phyloP scores from a whole-genome alignment of 1,140 invertebrate genomes.

The Chelonus insularis region DNA sequence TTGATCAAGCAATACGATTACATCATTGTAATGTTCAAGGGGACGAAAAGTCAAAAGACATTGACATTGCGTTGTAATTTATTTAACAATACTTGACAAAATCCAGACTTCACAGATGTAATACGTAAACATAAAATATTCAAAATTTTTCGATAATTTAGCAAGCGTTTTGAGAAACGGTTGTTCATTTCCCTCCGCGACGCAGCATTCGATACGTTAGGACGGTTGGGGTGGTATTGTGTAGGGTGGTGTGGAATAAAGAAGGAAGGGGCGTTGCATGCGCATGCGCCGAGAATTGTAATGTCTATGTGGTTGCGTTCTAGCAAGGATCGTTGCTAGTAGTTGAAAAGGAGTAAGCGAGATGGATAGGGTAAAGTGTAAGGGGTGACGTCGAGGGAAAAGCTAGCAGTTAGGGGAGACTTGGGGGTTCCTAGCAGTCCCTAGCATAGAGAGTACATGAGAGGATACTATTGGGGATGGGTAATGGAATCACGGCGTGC shows the following conservation, averaged over 20 bases:
- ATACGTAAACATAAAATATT: neutral
- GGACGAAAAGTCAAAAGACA: no score
- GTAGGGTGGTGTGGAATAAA: slow-evolving; percentile 30
- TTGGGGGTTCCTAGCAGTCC: slow-evolving; percentile 26
- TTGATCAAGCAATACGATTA: no score
- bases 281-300: neutral
- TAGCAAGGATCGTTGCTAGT: no score
- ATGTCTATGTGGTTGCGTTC: no score
- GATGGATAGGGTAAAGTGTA: no score
- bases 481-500: slow-evolving; percentile 22
- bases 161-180: slow-evolving; percentile 56
- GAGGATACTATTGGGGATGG: slow-evolving; percentile 39
- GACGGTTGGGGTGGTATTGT: slow-evolving; percentile 25
- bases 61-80: no score
- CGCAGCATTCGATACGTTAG: slow-evolving; percentile 55
- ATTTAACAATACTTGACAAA: no score
- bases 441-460: slow-evolving; percentile 39
- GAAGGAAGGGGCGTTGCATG: slow-evolving; percentile 34
- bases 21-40: no score
- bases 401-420: slow-evolving; percentile 1
- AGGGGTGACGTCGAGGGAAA: no score
- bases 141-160: neutral
- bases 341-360: no score
- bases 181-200: slow-evolving; percentile 47
- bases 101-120: no score